Conservation (phyloP, 2,888 invertebrate species). For the Dusona sp. region DNA sequence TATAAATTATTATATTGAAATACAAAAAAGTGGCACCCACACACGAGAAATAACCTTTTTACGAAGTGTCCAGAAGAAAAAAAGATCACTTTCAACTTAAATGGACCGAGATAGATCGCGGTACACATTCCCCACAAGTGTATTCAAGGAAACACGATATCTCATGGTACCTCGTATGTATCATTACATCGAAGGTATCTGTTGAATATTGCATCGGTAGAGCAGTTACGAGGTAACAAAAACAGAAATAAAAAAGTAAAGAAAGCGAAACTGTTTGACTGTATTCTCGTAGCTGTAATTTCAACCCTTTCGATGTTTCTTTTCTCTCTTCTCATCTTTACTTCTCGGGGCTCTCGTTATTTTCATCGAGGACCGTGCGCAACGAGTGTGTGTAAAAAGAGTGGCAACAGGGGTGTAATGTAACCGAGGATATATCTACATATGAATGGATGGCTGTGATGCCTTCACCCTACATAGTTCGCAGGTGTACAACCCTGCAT, state of each 20-base stretch:
- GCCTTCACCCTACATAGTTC: slow-evolving; percentile 76
- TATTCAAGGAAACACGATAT: slow-evolving; percentile 33
- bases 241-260: not conserved
- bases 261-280: slow-evolving; percentile 21
- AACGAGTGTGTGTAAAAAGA: slow-evolving; percentile 11
- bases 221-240: not conserved
- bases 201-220: slow-evolving; percentile 17
- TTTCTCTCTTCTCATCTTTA: slow-evolving; percentile 24
- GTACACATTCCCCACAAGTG: not conserved
- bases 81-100: slow-evolving; percentile 27
- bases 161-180: not conserved
- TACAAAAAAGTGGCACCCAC: not conserved
- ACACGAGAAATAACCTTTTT: not conserved
- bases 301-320: slow-evolving; percentile 42
- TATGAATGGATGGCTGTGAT: slow-evolving; percentile 79
- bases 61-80: not conserved
- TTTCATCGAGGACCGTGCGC: slow-evolving; percentile 68
- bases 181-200: slow-evolving; percentile 34
- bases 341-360: slow-evolving; percentile 70
- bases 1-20: not conserved
- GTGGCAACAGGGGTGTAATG: slow-evolving; percentile 77
- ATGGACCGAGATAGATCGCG: not conserved
- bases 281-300: slow-evolving; percentile 43
- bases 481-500: slow-evolving; percentile 83
- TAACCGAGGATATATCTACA: slow-evolving; percentile 80